phyloP scores from a whole-genome alignment of 2,113 vertebrate species.

The Oxygymnocypris stewartii region DNA sequence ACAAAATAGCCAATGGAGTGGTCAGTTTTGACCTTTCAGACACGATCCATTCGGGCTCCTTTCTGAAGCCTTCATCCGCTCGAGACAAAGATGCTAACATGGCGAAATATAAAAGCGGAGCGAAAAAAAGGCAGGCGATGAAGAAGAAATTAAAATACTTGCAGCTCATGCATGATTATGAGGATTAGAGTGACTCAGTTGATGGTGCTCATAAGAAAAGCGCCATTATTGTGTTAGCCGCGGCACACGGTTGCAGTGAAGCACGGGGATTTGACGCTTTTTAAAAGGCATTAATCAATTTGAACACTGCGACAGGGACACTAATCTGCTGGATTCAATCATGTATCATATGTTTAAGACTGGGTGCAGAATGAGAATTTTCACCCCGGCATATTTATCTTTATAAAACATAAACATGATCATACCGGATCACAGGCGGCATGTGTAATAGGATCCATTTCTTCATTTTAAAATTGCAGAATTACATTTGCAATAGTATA shows the following conservation, averaged over 20 bases:
- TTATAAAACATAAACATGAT: constrained; percentile 32
- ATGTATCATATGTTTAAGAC: constrained; percentile 11
- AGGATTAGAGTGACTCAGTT: constrained; percentile 39
- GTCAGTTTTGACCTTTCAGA: constrained; percentile 25
- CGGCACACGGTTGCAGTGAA: neutral
- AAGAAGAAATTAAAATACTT: constrained; percentile 25
- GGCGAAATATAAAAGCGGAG: neutral
- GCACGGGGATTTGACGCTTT: constrained; percentile 28
- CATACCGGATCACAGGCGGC: neutral
- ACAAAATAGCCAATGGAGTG: constrained; percentile 37
- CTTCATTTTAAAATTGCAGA: constrained; percentile 7
- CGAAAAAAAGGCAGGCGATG: neutral
- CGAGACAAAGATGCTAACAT: constrained; percentile 3
- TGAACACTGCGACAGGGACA: constrained; percentile 26
- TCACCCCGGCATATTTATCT: constrained; percentile 8
- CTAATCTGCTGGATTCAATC: constrained; percentile 40
- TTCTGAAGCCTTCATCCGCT: neutral
- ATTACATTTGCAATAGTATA: neutral
- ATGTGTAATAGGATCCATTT: constrained; percentile 14
- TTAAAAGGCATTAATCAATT: constrained; percentile 29
- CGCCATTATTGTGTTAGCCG: neutral
- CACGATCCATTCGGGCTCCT: neutral
- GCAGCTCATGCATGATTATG: constrained; percentile 31
- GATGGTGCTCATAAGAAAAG: constrained; percentile 21
- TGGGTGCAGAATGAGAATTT: constrained; percentile 31